Percentiles rank a stretch among this genome's conserved stretches.
These are phyloP conservation scores for Melipona bicolor DNA, from an alignment of 2,888 invertebrate genomes.

Conservation along the genomic window DNA sequence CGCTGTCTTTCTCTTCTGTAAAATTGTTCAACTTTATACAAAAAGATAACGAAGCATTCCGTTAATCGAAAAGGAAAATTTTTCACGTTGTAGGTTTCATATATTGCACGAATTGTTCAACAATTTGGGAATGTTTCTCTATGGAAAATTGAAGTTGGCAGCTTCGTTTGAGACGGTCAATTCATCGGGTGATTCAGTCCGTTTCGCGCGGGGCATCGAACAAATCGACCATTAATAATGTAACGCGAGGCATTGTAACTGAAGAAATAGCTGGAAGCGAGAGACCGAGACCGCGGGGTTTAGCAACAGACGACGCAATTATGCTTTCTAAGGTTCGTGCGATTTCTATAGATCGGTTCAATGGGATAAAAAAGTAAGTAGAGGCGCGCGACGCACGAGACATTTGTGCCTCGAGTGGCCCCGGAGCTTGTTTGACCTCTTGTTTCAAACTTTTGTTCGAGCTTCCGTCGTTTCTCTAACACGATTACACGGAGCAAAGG, in stretches of 20 bases:
- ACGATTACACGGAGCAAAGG: slow-evolving; percentile 16
- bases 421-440: slow-evolving; percentile 20
- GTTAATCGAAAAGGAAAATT: no score
- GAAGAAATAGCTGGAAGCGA: slow-evolving; percentile 17
- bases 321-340: slow-evolving; percentile 35
- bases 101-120: background rate
- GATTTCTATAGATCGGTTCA: slow-evolving; percentile 28
- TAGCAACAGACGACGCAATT: slow-evolving; percentile 29
- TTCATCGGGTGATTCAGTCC: slow-evolving; percentile 3
- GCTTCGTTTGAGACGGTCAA: slow-evolving; percentile 5
- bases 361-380: slow-evolving; percentile 24
- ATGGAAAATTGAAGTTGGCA: background rate
- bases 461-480: slow-evolving; percentile 13
- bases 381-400: slow-evolving; percentile 31
- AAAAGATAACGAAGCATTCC: no score
- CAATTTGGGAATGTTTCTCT: background rate
- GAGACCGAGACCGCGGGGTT: background rate
- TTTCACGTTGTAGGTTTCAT: no score
- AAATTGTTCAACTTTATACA: no score
- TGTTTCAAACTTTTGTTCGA: slow-evolving; percentile 25
- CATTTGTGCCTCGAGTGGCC: slow-evolving; percentile 34
- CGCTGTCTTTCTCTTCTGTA: no score
- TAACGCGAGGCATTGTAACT: slow-evolving; percentile 28
- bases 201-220: slow-evolving; percentile 3
- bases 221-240: slow-evolving; percentile 31